Conservation (phyloP, 1,140 invertebrate species). For the Helicoverpa zea region DNA sequence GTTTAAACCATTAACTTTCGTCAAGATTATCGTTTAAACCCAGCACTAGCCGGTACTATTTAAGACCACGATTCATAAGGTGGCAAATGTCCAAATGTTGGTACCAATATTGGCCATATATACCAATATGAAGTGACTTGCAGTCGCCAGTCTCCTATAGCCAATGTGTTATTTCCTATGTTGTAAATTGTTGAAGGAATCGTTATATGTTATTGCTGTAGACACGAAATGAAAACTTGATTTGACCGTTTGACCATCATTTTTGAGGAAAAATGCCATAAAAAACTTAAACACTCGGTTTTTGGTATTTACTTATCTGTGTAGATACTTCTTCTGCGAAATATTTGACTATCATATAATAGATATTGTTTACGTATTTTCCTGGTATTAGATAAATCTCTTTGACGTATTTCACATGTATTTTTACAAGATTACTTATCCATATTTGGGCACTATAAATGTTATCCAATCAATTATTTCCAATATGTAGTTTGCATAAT, state of each 20-base stretch:
- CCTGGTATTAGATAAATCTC: too few relatives aligned
- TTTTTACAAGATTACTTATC: too few relatives aligned
- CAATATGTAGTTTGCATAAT: too few relatives aligned
- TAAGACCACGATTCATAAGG: neutral
- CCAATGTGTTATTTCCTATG: conserved; percentile 24
- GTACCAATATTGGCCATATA: conserved; percentile 13
- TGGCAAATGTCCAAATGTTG: neutral
- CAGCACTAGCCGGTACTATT: neutral
- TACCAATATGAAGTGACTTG: conserved; percentile 5
- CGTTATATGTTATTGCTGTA: conserved; percentile 27
- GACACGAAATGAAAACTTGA: conserved; percentile 1
- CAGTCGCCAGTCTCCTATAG: conserved; percentile 24
- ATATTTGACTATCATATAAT: too few relatives aligned
- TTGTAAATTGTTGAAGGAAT: conserved; percentile 32
- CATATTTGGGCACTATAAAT: too few relatives aligned
- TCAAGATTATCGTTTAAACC: neutral
- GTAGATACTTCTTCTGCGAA: too few relatives aligned
- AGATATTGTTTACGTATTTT: too few relatives aligned
- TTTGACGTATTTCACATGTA: too few relatives aligned
- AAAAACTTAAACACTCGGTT: neutral
- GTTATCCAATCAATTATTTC: too few relatives aligned
- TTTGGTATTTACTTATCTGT: neutral
- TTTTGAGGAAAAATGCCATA: neutral
- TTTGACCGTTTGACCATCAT: conserved; percentile 1
- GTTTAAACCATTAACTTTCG: too few relatives aligned